phyloP scores from a whole-genome alignment of 1,140 invertebrate genomes.

The Diorhabda elongata region DNA sequence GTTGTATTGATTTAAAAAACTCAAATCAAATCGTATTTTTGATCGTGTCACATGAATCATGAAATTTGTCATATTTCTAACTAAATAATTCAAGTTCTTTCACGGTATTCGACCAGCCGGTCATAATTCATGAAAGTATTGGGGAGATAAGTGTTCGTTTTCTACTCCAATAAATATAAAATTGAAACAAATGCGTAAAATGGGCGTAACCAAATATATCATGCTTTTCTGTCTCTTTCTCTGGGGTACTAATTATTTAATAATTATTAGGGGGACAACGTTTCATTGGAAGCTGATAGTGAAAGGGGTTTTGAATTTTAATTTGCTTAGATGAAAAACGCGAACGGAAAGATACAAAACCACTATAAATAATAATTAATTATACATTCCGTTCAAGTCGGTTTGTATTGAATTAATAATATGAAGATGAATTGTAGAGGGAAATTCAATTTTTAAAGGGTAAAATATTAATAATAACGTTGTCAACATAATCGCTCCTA shows the following conservation, averaged over 20 bases:
- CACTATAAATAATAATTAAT: too few relatives aligned
- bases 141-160: constrained; percentile 22
- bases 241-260: constrained; percentile 28
- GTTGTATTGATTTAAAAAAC: too few relatives aligned
- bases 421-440: too few relatives aligned
- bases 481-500: too few relatives aligned
- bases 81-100: constrained; percentile 17
- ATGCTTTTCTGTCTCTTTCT: constrained; percentile 14
- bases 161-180: constrained; percentile 29
- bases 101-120: constrained; percentile 4
- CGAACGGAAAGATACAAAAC: too few relatives aligned
- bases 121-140: constrained; percentile 20
- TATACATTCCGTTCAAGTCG: too few relatives aligned
- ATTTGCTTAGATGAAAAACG: too few relatives aligned
- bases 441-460: too few relatives aligned
- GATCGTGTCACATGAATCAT: constrained; percentile 12
- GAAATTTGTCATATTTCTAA: constrained; percentile 18
- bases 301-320: too few relatives aligned
- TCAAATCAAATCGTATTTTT: background rate
- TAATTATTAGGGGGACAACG: constrained; percentile 22
- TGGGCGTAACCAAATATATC: constrained; percentile 26
- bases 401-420: too few relatives aligned
- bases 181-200: constrained; percentile 33
- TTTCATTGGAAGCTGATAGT: too few relatives aligned
- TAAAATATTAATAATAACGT: too few relatives aligned